Percentiles rank a stretch among this genome's conserved stretches.
phyloP scores from a whole-genome alignment of 1,140 invertebrate genomes.

The Venustaconcha ellipsiformis region DNA sequence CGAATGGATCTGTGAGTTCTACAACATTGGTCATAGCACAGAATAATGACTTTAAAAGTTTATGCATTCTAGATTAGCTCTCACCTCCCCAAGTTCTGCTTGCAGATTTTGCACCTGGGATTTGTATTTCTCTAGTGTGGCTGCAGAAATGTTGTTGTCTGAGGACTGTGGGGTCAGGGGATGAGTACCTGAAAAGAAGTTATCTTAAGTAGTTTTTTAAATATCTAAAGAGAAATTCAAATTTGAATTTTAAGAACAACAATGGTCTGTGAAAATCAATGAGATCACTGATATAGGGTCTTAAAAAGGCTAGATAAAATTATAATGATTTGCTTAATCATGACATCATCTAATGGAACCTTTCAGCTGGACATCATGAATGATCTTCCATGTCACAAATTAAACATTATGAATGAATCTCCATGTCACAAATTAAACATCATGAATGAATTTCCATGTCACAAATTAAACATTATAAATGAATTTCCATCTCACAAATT shows the following conservation, averaged over 20 bases:
- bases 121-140: constrained; percentile 47
- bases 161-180: constrained; percentile 21
- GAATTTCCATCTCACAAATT: too few relatives aligned
- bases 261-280: neutral
- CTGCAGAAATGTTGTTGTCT: constrained; percentile 27
- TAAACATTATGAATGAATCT: too few relatives aligned
- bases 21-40: neutral
- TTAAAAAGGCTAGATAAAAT: constrained; percentile 7
- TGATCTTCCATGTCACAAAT: too few relatives aligned
- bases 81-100: constrained; percentile 35
- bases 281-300: constrained; percentile 3
- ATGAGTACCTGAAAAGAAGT: neutral
- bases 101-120: constrained; percentile 41
- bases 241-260: neutral
- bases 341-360: too few relatives aligned
- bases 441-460: too few relatives aligned
- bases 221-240: neutral
- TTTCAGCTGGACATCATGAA: too few relatives aligned
- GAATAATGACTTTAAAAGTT: neutral
- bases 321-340: too few relatives aligned
- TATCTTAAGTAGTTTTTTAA: neutral
- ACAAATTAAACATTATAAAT: too few relatives aligned
- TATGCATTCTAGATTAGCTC: neutral
- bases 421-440: too few relatives aligned
- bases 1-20: neutral